phyloP scores from a whole-genome alignment of 2,888 invertebrate genomes.

The Nemapogon koenigi region DNA sequence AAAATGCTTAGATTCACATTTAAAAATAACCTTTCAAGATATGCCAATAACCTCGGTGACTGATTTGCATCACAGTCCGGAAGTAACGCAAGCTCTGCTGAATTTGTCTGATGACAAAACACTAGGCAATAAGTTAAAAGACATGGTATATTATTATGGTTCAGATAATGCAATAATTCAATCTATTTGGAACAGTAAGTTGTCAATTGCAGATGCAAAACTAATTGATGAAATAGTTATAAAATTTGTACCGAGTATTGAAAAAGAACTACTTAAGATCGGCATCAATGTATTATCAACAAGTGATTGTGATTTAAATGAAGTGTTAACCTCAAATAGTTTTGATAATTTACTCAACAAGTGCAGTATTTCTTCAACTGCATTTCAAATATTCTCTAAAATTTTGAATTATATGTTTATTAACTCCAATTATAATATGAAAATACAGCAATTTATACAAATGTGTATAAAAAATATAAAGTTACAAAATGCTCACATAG shows the following conservation, averaged over 20 bases:
- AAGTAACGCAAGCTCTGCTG: conserved; percentile 38
- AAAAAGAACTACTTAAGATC: conserved; percentile 27
- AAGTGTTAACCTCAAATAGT: conserved; percentile 20
- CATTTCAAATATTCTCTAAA: conserved; percentile 39
- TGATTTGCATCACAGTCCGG: conserved; percentile 28
- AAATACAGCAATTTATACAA: conserved; percentile 28
- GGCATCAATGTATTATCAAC: conserved; percentile 23
- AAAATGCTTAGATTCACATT: conserved; percentile 34
- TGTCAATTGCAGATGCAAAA: conserved; percentile 12
- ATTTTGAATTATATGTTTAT: conserved; percentile 39
- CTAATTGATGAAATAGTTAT: conserved; percentile 31
- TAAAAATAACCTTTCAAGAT: conserved; percentile 31
- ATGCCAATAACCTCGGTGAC: conserved; percentile 25
- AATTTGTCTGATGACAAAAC: conserved; percentile 31
- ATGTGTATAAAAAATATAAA: conserved; percentile 30
- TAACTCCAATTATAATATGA: conserved; percentile 29
- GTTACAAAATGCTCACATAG: conserved; percentile 17
- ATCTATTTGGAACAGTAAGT: conserved; percentile 29
- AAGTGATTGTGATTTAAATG: conserved; percentile 19
- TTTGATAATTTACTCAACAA: conserved; percentile 25
- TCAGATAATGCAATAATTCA: conserved; percentile 27
- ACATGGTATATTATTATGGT: conserved; percentile 26
- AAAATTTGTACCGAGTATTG: conserved; percentile 39
- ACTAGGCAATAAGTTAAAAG: conserved; percentile 23
- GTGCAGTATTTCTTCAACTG: conserved; percentile 31